Evolutionary conservation across 2,797 vertebrate genomes (phyloP), one percentile per base, ranked within the genome.

Genomic region (Phrynocephalus guinanensis): DNA sequence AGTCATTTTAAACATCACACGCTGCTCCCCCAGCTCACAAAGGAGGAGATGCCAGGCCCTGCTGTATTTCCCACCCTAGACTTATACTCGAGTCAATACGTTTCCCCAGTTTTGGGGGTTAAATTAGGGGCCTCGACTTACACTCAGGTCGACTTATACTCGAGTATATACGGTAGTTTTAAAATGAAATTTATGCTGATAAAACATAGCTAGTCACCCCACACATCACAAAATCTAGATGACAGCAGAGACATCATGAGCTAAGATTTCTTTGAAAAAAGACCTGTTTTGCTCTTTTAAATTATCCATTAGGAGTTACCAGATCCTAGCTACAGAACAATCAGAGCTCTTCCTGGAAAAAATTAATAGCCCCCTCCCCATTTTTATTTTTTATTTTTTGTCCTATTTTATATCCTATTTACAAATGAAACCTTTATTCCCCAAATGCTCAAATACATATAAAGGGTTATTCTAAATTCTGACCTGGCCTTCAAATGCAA

Each of bases 261-360:
- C 1, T 28, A 81, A 56, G 30, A 0, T 63, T 0, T 9, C 11
- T 44, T 79, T 52, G n/a, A n/a, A 6, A 5, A 56, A 76, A 63
- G 63, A 9, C 5, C 24, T 91, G 33, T 38, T 28, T 73, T 30
- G 79, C 71, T 84, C 80, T 88, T 78, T 86, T 79, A 76, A 88
- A 30, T 76, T 81, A 48, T 33, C 91, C 87, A 67, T 92, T 91
- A 89, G 92, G 90, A 84, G 83, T 86, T 91, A 88, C 68, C 73
- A 91, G 38, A 83, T 87, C 38, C 28, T 81, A 90, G 67, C 2
- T 73, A 63, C 86, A 88, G 86, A 44, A 63, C 24, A 71, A 76
- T 13, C 6, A 9, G 0, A 0, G 82, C 6, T 60, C 5, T 83
- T 72, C 44, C 67, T 9, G 68, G 71, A 80, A 81, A 70, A 3